Base-by-base conservation (phyloP, 2,888 invertebrate species). In the Eilema depressum region DNA sequence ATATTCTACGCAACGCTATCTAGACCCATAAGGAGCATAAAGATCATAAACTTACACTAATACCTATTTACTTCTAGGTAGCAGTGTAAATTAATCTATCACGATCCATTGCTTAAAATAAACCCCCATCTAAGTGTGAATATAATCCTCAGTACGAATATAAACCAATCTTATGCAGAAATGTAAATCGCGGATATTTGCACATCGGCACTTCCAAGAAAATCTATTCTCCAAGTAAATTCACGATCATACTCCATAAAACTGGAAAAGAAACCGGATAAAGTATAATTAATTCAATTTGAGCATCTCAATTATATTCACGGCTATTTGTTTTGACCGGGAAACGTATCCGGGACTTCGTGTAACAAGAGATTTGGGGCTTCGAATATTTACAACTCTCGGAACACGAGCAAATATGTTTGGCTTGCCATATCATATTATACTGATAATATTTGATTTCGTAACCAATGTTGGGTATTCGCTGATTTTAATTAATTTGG, bases 361-460 rank as follows among this genome's bases (percentile, higher is more conserved):
- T 8, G 84, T 84, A 85, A 86, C 74, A 82, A 68, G 85, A 90
- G 88, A 90, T 90, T 91, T 90, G 84, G 86, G 89, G 88, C 86
- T 89, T 91, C 78, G 84, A 88, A 88, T 91, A 86, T 91, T 91
- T 90, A 85, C 88, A 77, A 81, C 83, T 77, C 77, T 70, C 71
- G 87, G 88, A 91, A 90, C 88, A 87, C 86, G 84, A 89, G 90
- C 88, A 89, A 89, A 90, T 90, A 88, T 90, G 86, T 90, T 90
- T 90, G 90, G 84, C 81, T 86, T 87, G 85, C 84, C 84, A 88
- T 89, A 87, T 85, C 84, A 70, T 75, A 70, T 80, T 82, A 81
- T 75, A 80, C 79, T 73, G 69, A 80, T 83, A 79, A 81, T 76
- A 75, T 75, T 76, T 75, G 66, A 61, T 59, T 65, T 28, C 56